Conservation (phyloP, 2,888 invertebrate genomes). For the Caradrina kadenii region DNA sequence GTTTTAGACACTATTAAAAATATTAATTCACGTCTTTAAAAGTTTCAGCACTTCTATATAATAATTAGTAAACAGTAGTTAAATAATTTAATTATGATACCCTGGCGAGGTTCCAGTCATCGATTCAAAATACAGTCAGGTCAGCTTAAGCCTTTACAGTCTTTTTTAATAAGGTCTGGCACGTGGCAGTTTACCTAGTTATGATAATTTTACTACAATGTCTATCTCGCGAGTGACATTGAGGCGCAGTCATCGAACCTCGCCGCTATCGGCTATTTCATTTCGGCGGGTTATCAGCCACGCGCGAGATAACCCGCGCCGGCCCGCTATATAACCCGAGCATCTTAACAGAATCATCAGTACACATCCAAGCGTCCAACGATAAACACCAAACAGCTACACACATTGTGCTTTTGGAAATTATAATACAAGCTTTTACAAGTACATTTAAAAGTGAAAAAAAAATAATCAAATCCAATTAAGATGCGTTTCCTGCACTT, state of each 20-base stretch:
- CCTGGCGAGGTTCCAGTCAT: neutral
- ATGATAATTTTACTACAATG: slow-evolving; percentile 87
- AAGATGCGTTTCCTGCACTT: slow-evolving; percentile 82
- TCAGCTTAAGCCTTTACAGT: neutral
- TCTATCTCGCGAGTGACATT: slow-evolving; percentile 80
- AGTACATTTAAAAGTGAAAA: slow-evolving; percentile 34
- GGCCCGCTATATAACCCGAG: slow-evolving; percentile 78
- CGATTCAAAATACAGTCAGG: neutral
- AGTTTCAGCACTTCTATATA: neutral
- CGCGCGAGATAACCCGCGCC: slow-evolving; percentile 85
- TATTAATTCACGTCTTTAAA: neutral
- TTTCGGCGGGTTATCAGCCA: slow-evolving; percentile 86
- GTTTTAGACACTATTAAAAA: neutral
- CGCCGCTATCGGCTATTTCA: slow-evolving; percentile 68
- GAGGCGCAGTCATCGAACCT: slow-evolving; percentile 88
- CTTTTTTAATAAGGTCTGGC: slow-evolving; percentile 23
- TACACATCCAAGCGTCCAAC: slow-evolving; percentile 75
- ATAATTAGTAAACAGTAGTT: too few species aligned
- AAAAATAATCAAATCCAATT: slow-evolving; percentile 57
- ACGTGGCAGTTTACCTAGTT: slow-evolving; percentile 66
- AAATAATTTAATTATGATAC: too few species aligned
- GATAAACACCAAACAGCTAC: slow-evolving; percentile 68
- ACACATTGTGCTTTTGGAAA: slow-evolving; percentile 46
- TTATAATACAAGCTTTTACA: slow-evolving; percentile 52
- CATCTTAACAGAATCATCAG: slow-evolving; percentile 76